Percentiles rank a stretch among this genome's conserved stretches.
Conservation (phyloP, 2,113 vertebrate species). For the Octodon degus region DNA sequence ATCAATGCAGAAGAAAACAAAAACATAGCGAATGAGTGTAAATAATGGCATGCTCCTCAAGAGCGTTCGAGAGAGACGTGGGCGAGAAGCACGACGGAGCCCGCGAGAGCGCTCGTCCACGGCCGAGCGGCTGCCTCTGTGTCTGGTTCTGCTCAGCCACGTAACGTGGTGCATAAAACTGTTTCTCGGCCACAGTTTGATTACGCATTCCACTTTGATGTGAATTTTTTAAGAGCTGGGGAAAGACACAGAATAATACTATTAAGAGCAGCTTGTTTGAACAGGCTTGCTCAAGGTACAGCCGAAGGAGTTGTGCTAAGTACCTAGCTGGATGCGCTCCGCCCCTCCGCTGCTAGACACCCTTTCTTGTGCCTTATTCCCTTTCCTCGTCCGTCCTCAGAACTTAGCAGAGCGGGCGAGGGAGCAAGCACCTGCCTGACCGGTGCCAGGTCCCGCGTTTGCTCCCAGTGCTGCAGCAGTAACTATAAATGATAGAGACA, state of each 20-base stretch:
- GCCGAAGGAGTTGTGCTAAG: background rate
- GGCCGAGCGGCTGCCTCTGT: too few species aligned
- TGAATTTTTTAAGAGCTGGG: constrained; percentile 10
- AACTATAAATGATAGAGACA: too few species aligned
- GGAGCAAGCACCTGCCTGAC: too few species aligned
- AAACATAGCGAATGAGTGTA: background rate
- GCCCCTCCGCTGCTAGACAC: too few species aligned
- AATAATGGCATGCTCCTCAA: background rate
- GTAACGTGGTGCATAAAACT: background rate
- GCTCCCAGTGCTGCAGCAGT: too few species aligned
- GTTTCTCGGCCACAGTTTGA: background rate
- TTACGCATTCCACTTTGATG: background rate
- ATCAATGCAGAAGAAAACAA: background rate
- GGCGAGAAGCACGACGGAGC: background rate
- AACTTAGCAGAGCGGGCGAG: background rate
- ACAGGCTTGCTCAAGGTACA: background rate
- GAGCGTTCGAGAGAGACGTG: background rate
- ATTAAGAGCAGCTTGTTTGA: background rate
- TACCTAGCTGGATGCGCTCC: too few species aligned
- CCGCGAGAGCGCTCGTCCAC: background rate
- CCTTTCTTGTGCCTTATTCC: too few species aligned
- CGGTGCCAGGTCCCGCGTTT: too few species aligned
- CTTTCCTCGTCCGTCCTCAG: background rate
- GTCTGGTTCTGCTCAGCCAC: background rate
- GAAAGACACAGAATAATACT: background rate